Conservation (phyloP, 2,888 invertebrate species). For the Volucella inanis region DNA sequence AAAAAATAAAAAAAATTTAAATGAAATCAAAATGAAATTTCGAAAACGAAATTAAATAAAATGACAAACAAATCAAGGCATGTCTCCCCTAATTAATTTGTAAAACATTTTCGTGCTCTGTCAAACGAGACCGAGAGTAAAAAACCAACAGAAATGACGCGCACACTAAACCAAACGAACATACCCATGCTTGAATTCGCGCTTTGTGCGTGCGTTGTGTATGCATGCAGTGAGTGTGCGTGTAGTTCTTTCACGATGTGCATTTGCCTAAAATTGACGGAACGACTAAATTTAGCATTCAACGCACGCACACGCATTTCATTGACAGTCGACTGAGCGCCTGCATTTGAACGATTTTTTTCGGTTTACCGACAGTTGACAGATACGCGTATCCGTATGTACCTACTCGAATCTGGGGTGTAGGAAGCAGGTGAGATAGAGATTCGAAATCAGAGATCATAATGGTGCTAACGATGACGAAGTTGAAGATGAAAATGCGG, state of each 20-base stretch:
- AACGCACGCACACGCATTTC: conserved; percentile 66
- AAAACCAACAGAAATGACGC: conserved; percentile 1
- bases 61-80: conserved; percentile 63
- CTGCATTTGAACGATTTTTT: conserved; percentile 44
- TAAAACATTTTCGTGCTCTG: conserved; percentile 45
- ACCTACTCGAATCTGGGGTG: neutral
- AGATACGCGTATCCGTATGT: neutral
- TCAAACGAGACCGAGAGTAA: conserved; percentile 8
- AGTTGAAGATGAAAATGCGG: conserved; percentile 39
- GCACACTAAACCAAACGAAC: neutral
- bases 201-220: conserved; percentile 12
- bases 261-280: conserved; percentile 16
- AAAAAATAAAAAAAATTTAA: conserved; percentile 25
- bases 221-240: neutral
- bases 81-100: conserved; percentile 51
- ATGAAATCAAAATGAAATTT: conserved; percentile 17
- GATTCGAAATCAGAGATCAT: conserved; percentile 27
- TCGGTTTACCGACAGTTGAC: conserved; percentile 29
- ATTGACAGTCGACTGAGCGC: conserved; percentile 50
- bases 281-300: conserved; percentile 63
- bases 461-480: neutral
- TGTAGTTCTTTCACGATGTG: neutral
- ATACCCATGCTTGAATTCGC: neutral
- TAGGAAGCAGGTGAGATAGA: conserved; percentile 60
- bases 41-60: conserved; percentile 18